Evolutionary conservation across 2,113 vertebrate genomes (phyloP), one percentile per base, ranked within the genome.

Genomic region (Acrocephalus kingi): DNA sequence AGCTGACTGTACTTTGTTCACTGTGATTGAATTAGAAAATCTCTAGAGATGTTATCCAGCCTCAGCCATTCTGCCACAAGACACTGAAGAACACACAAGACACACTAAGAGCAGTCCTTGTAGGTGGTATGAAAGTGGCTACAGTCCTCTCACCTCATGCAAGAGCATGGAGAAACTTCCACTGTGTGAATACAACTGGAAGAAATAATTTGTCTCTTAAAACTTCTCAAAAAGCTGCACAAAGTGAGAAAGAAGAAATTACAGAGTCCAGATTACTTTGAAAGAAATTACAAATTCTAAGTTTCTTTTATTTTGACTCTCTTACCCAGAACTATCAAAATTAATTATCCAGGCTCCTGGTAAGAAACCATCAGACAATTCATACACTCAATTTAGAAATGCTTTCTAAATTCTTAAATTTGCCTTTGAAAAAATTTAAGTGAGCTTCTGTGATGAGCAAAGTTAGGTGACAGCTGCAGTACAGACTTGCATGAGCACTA

Each of bases 111-210:
- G 24, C 18, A 63, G 37, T 14, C 43, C 23, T 39, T 43, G 6
- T 6, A 46, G 16, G 23, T 41, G 6, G 2, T 33, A 46, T 9
- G 0, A 23, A 33, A n/a, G 20, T 4, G 3, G 5, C 2, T 56
- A 31, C 21, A 55, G 25, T 35, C 56, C 25, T 31, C 37, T 15
- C 7, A 8, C 14, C 31, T 37, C 22, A 52, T 10, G 23, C n/a
- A 72, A 24, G 3, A 11, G 20, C 2, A 0, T 15, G 24, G 39
- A 77, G 23, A 54, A 77, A 49, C 11, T 66, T 61, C 67, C 18
- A 39, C 14, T 10, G 45, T 6, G 45, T 39, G 1, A 67, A 62
- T 33, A 11, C 21, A 93, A 48, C 9, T 39, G 23, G 61, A 76
- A 58, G 11, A 76, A 84, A 67, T n/a, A 23, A 79, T 20, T 9